These are phyloP conservation scores for Caradrina kadenii DNA, from an alignment of 2,888 invertebrate genomes.

Conservation along the genomic window DNA sequence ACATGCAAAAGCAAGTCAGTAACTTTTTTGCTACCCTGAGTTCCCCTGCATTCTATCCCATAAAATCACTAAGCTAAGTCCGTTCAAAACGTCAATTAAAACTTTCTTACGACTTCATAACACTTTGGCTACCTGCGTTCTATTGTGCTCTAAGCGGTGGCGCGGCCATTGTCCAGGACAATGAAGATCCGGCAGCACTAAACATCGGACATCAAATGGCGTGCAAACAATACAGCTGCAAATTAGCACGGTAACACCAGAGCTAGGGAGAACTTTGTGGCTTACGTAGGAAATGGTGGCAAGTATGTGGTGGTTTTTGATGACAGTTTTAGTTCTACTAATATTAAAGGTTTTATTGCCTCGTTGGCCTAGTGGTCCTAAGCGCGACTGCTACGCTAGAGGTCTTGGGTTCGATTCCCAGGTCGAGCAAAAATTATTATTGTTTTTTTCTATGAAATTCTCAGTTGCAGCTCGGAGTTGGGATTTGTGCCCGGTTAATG, in stretches of 20 bases:
- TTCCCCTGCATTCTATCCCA: background rate
- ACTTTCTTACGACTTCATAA: slow-evolving; percentile 44
- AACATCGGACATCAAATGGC: slow-evolving; percentile 59
- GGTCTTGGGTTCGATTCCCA: too few species aligned
- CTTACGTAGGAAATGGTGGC: slow-evolving; percentile 1
- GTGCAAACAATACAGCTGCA: slow-evolving; percentile 56
- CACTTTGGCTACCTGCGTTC: slow-evolving; percentile 41
- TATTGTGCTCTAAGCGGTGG: slow-evolving; percentile 53
- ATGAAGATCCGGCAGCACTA: slow-evolving; percentile 50
- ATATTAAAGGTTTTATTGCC: background rate
- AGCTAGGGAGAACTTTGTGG: slow-evolving; percentile 10
- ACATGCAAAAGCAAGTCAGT: too few species aligned
- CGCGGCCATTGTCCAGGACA: slow-evolving; percentile 52
- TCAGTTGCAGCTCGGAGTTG: too few species aligned
- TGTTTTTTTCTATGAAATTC: too few species aligned
- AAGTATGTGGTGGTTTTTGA: background rate
- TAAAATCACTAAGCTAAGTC: slow-evolving; percentile 20
- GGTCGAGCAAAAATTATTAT: too few species aligned
- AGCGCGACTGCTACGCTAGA: too few species aligned
- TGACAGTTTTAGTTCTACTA: background rate
- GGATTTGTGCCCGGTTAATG: too few species aligned
- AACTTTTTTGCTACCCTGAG: too few species aligned
- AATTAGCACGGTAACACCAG: slow-evolving; percentile 30
- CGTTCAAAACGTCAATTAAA: slow-evolving; percentile 44
- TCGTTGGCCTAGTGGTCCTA: too few species aligned